These are phyloP conservation scores for Erethizon dorsatum DNA, from an alignment of 2,797 vertebrate genomes.

Conservation along the genomic window DNA sequence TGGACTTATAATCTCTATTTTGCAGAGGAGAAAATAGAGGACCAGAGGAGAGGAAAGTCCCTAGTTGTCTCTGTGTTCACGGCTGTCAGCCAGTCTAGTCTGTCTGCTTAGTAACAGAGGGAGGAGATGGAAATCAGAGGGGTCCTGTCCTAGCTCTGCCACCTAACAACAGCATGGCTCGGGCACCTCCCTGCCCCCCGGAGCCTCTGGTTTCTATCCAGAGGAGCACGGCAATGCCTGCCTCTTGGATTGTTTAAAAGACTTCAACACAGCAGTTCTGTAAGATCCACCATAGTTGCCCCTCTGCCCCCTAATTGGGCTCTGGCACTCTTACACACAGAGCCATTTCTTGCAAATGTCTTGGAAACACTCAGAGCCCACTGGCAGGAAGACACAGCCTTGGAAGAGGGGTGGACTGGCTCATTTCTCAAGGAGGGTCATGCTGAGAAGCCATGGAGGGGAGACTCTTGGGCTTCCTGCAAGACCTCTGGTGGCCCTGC, in stretches of 20 bases:
- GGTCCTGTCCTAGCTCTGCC: background rate
- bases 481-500: background rate
- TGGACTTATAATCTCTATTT: background rate
- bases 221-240: background rate
- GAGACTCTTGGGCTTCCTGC: background rate
- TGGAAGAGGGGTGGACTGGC: background rate
- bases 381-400: background rate
- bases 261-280: background rate
- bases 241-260: background rate
- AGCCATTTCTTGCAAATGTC: background rate
- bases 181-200: too few species aligned
- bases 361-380: background rate
- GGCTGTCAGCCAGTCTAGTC: background rate
- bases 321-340: too few species aligned
- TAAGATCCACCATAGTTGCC: background rate
- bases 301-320: background rate
- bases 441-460: background rate
- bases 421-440: background rate
- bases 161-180: accelerated
- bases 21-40: background rate
- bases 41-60: background rate
- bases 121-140: background rate
- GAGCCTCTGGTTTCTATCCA: background rate
- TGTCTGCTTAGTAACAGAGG: background rate
- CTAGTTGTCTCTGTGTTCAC: background rate